phyloP scores from a whole-genome alignment of 2,888 invertebrate species.

The Empis stercorea region DNA sequence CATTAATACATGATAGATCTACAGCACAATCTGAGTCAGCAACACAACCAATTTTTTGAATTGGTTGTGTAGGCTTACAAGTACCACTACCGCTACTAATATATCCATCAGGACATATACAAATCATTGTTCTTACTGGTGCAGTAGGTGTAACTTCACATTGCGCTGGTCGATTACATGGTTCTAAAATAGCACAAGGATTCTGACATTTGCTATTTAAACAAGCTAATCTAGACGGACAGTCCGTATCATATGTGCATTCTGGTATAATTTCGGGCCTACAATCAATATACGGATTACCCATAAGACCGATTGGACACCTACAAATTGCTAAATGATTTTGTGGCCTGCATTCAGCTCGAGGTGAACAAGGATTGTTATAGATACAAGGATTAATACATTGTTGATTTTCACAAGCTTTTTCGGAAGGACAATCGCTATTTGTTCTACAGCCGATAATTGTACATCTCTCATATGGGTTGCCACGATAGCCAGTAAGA shows the following conservation, averaged over 20 bases:
- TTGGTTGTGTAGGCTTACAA: slow-evolving; percentile 58
- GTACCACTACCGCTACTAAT: slow-evolving; percentile 71
- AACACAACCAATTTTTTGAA: slow-evolving; percentile 52
- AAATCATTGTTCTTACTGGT: slow-evolving; percentile 79
- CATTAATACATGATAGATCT: slow-evolving; percentile 66
- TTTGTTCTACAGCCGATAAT: slow-evolving; percentile 75
- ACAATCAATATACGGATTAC: slow-evolving; percentile 74
- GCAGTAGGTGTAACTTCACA: slow-evolving; percentile 70
- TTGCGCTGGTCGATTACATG: slow-evolving; percentile 65
- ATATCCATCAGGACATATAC: slow-evolving; percentile 79
- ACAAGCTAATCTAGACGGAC: slow-evolving; percentile 66
- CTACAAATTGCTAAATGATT: slow-evolving; percentile 77
- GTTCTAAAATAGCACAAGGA: slow-evolving; percentile 64
- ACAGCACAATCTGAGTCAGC: slow-evolving; percentile 65
- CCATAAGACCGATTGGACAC: slow-evolving; percentile 61
- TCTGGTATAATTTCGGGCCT: slow-evolving; percentile 57
- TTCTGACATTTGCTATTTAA: slow-evolving; percentile 70
- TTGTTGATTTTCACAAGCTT: slow-evolving; percentile 72
- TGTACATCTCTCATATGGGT: slow-evolving; percentile 59
- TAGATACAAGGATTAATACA: slow-evolving; percentile 75
- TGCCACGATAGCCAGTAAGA: slow-evolving; percentile 65
- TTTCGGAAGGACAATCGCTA: slow-evolving; percentile 75
- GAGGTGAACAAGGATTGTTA: slow-evolving; percentile 60
- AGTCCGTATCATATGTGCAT: slow-evolving; percentile 71
- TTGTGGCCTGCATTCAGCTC: slow-evolving; percentile 66